phyloP scores from a whole-genome alignment of 2,797 vertebrate genomes.

The Bovichtus variegatus region DNA sequence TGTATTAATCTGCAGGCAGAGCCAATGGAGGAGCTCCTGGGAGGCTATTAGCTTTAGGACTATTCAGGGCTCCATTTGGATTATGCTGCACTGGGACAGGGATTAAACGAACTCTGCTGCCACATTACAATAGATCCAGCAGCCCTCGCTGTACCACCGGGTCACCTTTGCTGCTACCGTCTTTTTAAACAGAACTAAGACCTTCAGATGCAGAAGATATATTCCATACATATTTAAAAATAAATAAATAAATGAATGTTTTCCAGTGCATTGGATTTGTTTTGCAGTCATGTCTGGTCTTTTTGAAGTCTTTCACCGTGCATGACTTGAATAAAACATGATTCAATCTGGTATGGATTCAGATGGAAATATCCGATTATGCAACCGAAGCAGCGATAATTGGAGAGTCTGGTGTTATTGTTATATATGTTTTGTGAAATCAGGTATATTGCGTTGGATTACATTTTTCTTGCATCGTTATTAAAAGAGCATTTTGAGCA shows the following conservation, averaged over 20 bases:
- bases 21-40: conserved; percentile 66
- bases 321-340: not conserved
- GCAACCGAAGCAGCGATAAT: not conserved
- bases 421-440: not conserved
- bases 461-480: not conserved
- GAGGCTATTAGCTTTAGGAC: conserved; percentile 72
- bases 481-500: no score
- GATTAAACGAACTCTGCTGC: conserved; percentile 73
- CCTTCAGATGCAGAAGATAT: conserved; percentile 21
- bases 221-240: not conserved
- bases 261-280: not conserved
- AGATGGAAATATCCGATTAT: not conserved
- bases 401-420: not conserved
- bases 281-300: not conserved
- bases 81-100: conserved; percentile 68
- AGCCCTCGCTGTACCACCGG: conserved; percentile 20
- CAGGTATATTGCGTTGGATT: not conserved
- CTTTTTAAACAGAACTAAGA: conserved; percentile 44
- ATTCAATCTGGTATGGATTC: not conserved
- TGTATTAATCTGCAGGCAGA: conserved; percentile 63
- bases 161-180: conserved; percentile 45
- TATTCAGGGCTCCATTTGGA: conserved; percentile 78
- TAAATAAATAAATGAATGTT: no score
- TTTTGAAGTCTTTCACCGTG: not conserved
- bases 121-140: conserved; percentile 66